phyloP scores from a whole-genome alignment of 2,113 vertebrate species.

The Synchiropus splendidus region DNA sequence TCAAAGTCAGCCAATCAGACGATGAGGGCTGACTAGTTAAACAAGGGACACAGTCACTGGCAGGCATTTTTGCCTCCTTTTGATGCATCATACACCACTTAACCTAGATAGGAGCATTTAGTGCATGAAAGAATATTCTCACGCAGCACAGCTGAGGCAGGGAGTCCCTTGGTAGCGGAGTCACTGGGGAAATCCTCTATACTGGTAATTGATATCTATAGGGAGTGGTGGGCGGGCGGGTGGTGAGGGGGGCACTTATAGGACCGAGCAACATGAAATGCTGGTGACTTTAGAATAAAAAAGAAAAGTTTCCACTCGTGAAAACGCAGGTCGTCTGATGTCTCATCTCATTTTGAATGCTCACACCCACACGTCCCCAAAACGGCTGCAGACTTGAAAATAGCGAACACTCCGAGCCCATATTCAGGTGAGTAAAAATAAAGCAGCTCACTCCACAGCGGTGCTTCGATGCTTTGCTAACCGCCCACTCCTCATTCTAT shows the following conservation, averaged over 20 bases:
- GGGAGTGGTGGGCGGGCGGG: conserved; percentile 6
- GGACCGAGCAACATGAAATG: not conserved
- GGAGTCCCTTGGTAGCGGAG: conserved; percentile 40
- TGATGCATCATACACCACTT: conserved; percentile 41
- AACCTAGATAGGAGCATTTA: conserved; percentile 48
- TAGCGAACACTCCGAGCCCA: conserved; percentile 1
- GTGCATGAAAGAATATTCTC: conserved; percentile 33
- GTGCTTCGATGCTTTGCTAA: conserved; percentile 5
- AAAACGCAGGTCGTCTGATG: not conserved
- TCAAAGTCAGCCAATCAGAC: conserved; percentile 56
- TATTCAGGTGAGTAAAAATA: conserved; percentile 6
- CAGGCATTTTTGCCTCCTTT: conserved; percentile 28
- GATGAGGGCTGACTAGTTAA: conserved; percentile 39
- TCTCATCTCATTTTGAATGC: not conserved
- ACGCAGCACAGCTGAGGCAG: conserved; percentile 26
- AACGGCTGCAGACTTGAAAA: conserved; percentile 1
- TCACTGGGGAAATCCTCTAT: conserved; percentile 21
- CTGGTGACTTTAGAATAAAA: too few relatives aligned
- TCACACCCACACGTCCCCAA: conserved; percentile 4
- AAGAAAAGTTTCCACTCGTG: too few relatives aligned
- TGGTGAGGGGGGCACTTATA: not conserved
- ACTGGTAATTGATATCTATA: conserved; percentile 24
- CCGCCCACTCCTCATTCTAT: conserved; percentile 13
- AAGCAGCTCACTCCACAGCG: not conserved
- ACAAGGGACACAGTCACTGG: conserved; percentile 36